Base-by-base conservation (phyloP, 2,888 invertebrate species). In the Julus scandinavius region DNA sequence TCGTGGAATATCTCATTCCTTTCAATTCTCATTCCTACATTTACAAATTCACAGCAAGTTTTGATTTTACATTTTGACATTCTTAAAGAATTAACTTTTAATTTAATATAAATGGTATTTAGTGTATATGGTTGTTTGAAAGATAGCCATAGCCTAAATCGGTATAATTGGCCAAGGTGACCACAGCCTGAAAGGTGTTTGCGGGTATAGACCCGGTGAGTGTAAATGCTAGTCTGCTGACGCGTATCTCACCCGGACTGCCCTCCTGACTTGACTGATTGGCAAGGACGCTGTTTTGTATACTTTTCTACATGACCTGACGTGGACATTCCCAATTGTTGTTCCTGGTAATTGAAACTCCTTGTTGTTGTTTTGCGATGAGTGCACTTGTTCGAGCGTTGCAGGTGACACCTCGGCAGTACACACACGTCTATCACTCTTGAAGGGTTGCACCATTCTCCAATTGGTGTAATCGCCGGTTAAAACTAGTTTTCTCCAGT, bases 171-270 rank as follows among this genome's bases (percentile, higher is more conserved):
- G 58, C 58, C 58, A 58, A 58, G 58, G 58, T 58, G 58, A 58
- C 58, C 58, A 58, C 17, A 5, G 58, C 17, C 58, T 15, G 17
- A 58, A n/a, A 58, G 58, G 58, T 58, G 58, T 58, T n/a, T 58
- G 58, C n/a, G 58, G 58, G 58, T 58, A 58, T 58, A 58, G 58
- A 58, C 58, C 58, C 58, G 45, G 58, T 58, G n/a, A 15, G 17
- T 58, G 58, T 58, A 58, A 58, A 58, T 58, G 58, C 15, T 58
- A 58, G 58, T 17, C n/a, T 58, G 58, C 58, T 58, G 58, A 58
- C 58, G 58, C 58, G 58, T 58, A 58, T 58, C 58, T 58, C 58
- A 58, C 58, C 58, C 1, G 45, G 45, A 45, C 45, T 45, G 45
- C 45, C 45, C 45, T 45, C 45, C 45, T 7, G 5, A 7, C 5